Percentiles rank a stretch among this genome's conserved stretches.
Evolutionary conservation across 2,797 vertebrate genomes (phyloP).

Genomic region (Glyptemys insculpta): DNA sequence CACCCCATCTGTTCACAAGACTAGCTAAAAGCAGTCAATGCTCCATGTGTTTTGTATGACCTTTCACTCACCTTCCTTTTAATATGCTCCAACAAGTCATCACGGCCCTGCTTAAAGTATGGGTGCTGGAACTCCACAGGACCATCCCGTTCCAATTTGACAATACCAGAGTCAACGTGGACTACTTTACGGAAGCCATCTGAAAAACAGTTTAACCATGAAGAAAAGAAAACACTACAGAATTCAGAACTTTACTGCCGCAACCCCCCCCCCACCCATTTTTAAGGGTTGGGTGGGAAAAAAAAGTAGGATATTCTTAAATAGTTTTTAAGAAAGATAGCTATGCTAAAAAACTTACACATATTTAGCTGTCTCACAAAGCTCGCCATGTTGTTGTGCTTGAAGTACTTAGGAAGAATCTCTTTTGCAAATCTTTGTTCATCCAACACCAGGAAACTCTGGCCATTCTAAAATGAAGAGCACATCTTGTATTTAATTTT

Average conservation of each 20-base stretch:
- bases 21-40: neutral
- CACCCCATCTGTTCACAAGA: neutral
- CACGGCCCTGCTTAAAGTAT: slow-evolving; percentile 94
- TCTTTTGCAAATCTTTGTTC: slow-evolving; percentile 97
- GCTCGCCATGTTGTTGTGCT: slow-evolving; percentile 99
- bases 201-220: slow-evolving; percentile 63
- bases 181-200: slow-evolving; percentile 98
- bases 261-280: neutral
- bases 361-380: slow-evolving; percentile 98
- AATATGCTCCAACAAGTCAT: slow-evolving; percentile 95
- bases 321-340: neutral
- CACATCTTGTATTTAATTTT: neutral
- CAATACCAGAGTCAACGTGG: slow-evolving; percentile 92
- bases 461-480: slow-evolving; percentile 89
- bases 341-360: slow-evolving; percentile 86
- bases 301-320: neutral
- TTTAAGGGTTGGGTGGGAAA: neutral
- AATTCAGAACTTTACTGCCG: neutral
- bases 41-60: neutral
- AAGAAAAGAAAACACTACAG: neutral
- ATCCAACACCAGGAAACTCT: slow-evolving; percentile 95
- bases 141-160: slow-evolving; percentile 94
- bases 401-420: slow-evolving; percentile 98
- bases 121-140: slow-evolving; percentile 97
- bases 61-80: slow-evolving; percentile 92